phyloP scores from a whole-genome alignment of 2,113 vertebrate genomes.

The Cochlearius cochlearius region DNA sequence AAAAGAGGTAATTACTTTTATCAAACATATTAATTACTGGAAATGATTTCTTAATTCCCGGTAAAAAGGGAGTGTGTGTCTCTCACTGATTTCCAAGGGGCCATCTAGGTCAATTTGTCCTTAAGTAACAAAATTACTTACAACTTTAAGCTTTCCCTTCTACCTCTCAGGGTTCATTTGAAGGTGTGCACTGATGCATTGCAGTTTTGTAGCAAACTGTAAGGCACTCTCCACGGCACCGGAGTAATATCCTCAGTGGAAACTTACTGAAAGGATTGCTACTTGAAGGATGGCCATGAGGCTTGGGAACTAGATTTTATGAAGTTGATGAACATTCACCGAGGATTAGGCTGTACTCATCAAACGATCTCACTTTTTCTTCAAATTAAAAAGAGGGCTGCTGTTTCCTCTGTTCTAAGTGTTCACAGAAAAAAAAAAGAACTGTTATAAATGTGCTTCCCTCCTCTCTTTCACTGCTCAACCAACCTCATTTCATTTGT shows the following conservation, averaged over 20 bases:
- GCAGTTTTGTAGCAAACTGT: slow-evolving; percentile 17
- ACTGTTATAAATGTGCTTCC: neutral
- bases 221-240: neutral
- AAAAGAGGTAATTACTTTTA: neutral
- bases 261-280: slow-evolving; percentile 18
- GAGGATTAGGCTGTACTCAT: slow-evolving; percentile 10
- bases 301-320: neutral
- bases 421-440: neutral
- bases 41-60: neutral
- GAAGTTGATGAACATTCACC: slow-evolving; percentile 21
- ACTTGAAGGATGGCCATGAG: neutral
- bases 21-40: neutral
- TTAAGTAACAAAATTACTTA: neutral
- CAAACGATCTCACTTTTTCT: neutral
- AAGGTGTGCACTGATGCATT: slow-evolving; percentile 28
- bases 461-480: neutral
- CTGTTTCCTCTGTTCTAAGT: neutral
- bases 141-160: neutral
- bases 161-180: neutral
- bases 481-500: neutral
- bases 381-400: neutral
- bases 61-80: neutral
- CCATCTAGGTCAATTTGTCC: neutral
- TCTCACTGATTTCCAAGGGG: neutral
- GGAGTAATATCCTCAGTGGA: slow-evolving; percentile 33